Base-by-base conservation (phyloP, 2,113 vertebrate species). In the Syrmaticus mikado region DNA sequence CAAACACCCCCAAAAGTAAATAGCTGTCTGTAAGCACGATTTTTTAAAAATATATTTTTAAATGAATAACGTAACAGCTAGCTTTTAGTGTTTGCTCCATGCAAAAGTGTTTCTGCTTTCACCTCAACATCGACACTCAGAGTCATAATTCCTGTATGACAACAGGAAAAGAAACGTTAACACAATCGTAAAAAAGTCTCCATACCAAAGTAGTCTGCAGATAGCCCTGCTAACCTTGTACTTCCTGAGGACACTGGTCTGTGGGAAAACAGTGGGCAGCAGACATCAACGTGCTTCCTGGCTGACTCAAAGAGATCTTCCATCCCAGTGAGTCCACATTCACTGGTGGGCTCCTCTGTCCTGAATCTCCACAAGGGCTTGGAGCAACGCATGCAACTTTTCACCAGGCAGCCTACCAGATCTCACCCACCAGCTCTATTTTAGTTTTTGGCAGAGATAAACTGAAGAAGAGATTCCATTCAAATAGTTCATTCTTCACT, bases 111-210 rank as follows among this genome's bases (percentile, higher is more conserved):
- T 87, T 36, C 57, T 53, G 52, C 52, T 82, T 88, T 75, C 43
- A 60, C 30, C 38, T 82, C 73, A 80, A 24, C 67, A 24, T 28
- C 67, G 61, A 64, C 36, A 64, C 34, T 32, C 50, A 32, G 36
- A 94, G 50, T 67, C 70, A 82, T 57, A 87, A 87, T 28, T 85
- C 83, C 60, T 57, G 40, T 46, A 53, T 34, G 67, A 75, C 82
- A 92, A 85, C 53, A 92, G 79, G 85, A 93, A 96, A 87, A 76
- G 48, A 50, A 15, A 46, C 4, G 2, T 52, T 72, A 82, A 87
- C 25, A 30, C 38, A 67, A 8, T 73, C 17, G 2, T 73, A 53
- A 90, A 89, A 89, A 53, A 45, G 67, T 65, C 88, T 87, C 52
- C 24, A 13, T 55, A 30, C 38, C 15, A 28, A 72, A 79, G 82